Percentiles rank a stretch among this genome's conserved stretches.
Evolutionary conservation across 2,888 invertebrate species (phyloP).

Genomic region (Mechanitis mazaeus): DNA sequence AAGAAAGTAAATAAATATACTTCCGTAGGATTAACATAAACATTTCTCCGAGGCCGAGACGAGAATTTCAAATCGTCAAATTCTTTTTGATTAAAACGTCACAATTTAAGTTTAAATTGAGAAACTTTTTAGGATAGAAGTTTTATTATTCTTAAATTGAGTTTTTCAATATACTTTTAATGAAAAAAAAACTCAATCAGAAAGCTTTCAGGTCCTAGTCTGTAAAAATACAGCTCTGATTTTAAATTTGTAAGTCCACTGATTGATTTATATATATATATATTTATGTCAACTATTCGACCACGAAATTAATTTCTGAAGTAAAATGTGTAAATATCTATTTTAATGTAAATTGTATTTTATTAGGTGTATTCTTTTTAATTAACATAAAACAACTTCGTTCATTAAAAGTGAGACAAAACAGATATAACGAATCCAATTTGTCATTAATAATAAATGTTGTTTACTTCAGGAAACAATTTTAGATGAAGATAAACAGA

Average conservation of each 20-base stretch:
- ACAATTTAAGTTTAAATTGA: slow-evolving; percentile 38
- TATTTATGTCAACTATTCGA: no score
- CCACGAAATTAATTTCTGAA: no score
- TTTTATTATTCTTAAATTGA: slow-evolving; percentile 26
- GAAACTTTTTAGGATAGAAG: slow-evolving; percentile 29
- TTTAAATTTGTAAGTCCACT: not conserved
- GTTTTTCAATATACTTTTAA: slow-evolving; percentile 28
- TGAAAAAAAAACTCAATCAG: slow-evolving; percentile 15
- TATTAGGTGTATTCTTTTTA: no score
- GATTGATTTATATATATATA: not conserved
- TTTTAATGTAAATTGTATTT: no score
- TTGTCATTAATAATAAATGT: slow-evolving; percentile 31
- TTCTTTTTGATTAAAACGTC: slow-evolving; percentile 31
- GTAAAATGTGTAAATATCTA: no score
- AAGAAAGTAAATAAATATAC: not conserved
- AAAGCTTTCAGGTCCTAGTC: not conserved
- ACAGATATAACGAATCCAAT: slow-evolving; percentile 10
- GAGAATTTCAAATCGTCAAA: slow-evolving; percentile 5
- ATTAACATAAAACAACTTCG: slow-evolving; percentile 7
- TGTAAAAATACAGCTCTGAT: not conserved
- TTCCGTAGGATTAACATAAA: not conserved
- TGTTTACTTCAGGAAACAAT: slow-evolving; percentile 31
- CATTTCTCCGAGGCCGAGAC: not conserved
- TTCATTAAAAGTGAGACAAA: slow-evolving; percentile 15
- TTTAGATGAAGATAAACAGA: slow-evolving; percentile 29